Evolutionary conservation across 2,888 invertebrate species (phyloP), one percentile per base, ranked within the genome.

Genomic region (Yponomeuta sedellus): DNA sequence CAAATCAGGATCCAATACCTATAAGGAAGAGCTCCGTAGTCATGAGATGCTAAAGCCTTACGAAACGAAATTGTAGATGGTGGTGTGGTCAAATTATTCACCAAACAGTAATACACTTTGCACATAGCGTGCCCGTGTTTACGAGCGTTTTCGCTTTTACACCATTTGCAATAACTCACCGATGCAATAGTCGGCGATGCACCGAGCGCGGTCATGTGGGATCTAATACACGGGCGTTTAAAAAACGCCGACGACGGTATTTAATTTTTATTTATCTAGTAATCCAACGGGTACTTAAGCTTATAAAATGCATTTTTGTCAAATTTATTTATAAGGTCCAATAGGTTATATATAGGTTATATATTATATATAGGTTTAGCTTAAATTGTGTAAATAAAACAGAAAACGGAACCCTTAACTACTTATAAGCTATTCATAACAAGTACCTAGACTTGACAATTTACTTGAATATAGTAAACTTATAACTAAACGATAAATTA

Each of bases 151-250:
- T 90, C 89, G 84, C 89, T 90, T 90, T 90, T 87, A 82, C 84
- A 83, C 85, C 82, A 90, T 90, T 89, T 89, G 90, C 89, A 90
- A 87, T 90, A 90, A 90, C 89, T 90, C 90, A 90, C 77, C 73
- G 75, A 78, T 75, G 81, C 81, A 82, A 78, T 79, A 88, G 87
- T 86, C 88, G 87, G 85, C 87, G 85, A 85, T 75, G 76, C 74
- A 76, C 76, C 73, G 72, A 70, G 73, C 75, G 76, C 82, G 80
- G 80, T 77, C 82, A 78, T 72, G 75, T 69, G 66, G 66, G 63
- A 65, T 10, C 12, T 56, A 19, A 64, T 70, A 82, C 73, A 84
- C 81, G 68, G 25, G 79, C 81, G 75, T 71, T 34, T 73, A 59
- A 28, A 58, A 44, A n/a, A 20, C 10, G 44, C 11, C 64, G 34